These are phyloP conservation scores for Leucophenga varia DNA, from an alignment of 1,140 invertebrate species.

Conservation along the genomic window DNA sequence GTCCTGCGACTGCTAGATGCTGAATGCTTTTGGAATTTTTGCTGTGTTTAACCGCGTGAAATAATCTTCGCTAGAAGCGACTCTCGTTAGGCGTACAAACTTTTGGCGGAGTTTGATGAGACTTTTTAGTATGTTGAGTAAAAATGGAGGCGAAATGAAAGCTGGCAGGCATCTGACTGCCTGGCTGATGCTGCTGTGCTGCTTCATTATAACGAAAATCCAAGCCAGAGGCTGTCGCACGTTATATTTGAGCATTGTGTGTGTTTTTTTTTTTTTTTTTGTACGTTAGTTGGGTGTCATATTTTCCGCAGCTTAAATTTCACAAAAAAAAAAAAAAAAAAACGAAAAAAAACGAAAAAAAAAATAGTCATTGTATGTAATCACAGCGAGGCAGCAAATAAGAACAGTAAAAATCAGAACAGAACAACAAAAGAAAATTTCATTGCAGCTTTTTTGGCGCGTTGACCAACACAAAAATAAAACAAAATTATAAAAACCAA, in stretches of 20 bases:
- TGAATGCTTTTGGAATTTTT: slow-evolving; percentile 1
- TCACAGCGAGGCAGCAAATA: too few relatives aligned
- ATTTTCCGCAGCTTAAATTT: slow-evolving; percentile 52
- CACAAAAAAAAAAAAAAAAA: not conserved
- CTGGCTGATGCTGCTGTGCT: slow-evolving; percentile 13
- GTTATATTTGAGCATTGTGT: too few relatives aligned
- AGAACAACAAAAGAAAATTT: not conserved
- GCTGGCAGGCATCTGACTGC: too few relatives aligned
- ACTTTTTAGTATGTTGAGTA: slow-evolving; percentile 10
- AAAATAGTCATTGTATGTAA: too few relatives aligned
- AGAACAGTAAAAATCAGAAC: too few relatives aligned
- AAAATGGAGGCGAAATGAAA: too few relatives aligned
- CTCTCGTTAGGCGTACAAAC: slow-evolving; percentile 8
- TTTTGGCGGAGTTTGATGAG: not conserved
- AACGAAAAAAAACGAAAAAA: too few relatives aligned
- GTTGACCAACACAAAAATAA: not conserved
- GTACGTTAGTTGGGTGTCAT: slow-evolving; percentile 40
- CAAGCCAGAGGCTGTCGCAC: slow-evolving; percentile 31
- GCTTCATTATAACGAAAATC: slow-evolving; percentile 48
- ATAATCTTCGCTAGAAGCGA: slow-evolving; percentile 50
- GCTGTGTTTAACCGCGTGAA: slow-evolving; percentile 50
- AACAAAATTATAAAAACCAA: too few relatives aligned
- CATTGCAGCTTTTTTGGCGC: not conserved
- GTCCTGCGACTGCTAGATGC: not conserved
- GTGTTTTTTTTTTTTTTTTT: too few relatives aligned